Evolutionary conservation across 2,888 invertebrate genomes (phyloP), one percentile per base, ranked within the genome.

Genomic region (Cheilosia vulpina): DNA sequence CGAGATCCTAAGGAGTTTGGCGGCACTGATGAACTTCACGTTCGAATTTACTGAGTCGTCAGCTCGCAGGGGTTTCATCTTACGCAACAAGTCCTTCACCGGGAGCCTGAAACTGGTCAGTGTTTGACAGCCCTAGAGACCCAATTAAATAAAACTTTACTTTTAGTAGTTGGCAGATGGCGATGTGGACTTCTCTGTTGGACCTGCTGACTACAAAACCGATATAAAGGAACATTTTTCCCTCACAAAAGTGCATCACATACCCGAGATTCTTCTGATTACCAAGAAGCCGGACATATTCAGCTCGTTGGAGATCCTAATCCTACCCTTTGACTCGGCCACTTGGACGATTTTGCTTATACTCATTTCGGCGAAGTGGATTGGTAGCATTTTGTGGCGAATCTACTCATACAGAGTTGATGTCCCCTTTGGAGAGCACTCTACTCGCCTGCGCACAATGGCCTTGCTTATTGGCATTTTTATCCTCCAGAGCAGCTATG

Each of bases 61-160:
- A 38, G 1, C 0, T 3, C 11, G 0, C 11, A 2, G 0, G 3
- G 38, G 11, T 1, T 0, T 38, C 3, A 11, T 38, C 11, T 11
- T 13, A 13, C 38, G 13, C 38, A 13, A 38, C 38, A 38, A 13
- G 13, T 4, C 13, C 3, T 4, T 4, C 13, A 4, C 13, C 11
- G 38, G 4, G 13, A 4, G 4, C 1, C 13, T 13, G 38, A 38
- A 38, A 38, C 38, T 13, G 13, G 38, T 38, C 13, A 13, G 38
- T 38, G 1, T 13, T 4, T 38, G 11, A 38, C 4, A 11, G 11
- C 4, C 4, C 11, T 38, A 13, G 13, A 1, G 38, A 13, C 13
- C 4, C 13, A 38, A 11, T 3, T 4, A 4, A 38, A 13, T 9
- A 9, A 38, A 3, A 4, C 38, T 13, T 13, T 4, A 13, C 4